Base-by-base conservation (phyloP, 1,140 invertebrate genomes). In the Aporrectodea caliginosa region DNA sequence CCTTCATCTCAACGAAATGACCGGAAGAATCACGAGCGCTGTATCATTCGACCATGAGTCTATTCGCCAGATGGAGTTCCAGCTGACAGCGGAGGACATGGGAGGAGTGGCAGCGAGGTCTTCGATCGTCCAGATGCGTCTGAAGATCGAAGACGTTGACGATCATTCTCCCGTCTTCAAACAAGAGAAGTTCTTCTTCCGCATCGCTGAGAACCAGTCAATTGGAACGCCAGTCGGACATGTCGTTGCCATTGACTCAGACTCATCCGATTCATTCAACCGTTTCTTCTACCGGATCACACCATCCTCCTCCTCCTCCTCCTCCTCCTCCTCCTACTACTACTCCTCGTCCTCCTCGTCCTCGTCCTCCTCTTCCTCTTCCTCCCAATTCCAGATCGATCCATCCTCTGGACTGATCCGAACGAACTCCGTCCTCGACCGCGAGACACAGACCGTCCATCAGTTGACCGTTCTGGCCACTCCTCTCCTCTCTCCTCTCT, bases 31-130 rank as follows among this genome's bases (percentile, higher is more conserved):
- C 6, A 58, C 43, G 43, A 58, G 43, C 43, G 43, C 43, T 6
- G 43, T 22, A 22, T 58, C 43, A 22, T 58, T 58, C 43, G 43
- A 58, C 43, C 22, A 12, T 58, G 43, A 58, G 22, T 6, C 6
- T 22, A 22, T 58, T 22, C 43, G 22, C 6, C 43, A 58, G 43
- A 58, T 58, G 43, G 43, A 58, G 43, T 58, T 58, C 22, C 94
- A 0, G 90, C 91, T 77, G 96, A 98, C 88, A 92, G 93, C 85
- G 96, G 96, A 0, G 90, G 89, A 1, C 93, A 94, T 0, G 91
- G 89, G 92, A 91, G 89, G 92, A 91, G 1, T 86, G 34, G 32
- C n/a, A 43, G 70, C 27, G 78, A 30, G 16, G 58, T 22, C n/a
- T 22, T 6, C 43, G 6, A 58, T 22, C 6, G 43, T 58, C 22